Evolutionary conservation across 1,140 invertebrate genomes (phyloP).

Genomic region (Drosophila punjabiensis): DNA sequence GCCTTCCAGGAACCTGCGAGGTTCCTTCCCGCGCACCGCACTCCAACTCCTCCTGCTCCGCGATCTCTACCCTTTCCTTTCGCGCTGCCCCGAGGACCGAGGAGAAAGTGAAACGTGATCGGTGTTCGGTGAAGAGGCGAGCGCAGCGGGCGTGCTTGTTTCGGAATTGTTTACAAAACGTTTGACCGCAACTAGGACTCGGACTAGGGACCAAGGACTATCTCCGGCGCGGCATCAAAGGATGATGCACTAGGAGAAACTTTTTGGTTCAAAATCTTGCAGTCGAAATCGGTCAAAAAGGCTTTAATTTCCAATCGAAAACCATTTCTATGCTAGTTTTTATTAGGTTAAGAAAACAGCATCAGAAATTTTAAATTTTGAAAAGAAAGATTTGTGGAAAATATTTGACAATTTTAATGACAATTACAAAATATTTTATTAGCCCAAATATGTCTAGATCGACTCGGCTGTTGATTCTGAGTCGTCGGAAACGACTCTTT

Average conservation of each 20-base stretch:
- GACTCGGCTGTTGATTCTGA: no score
- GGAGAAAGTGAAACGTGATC: slow-evolving; percentile 57
- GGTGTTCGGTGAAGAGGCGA: not conserved
- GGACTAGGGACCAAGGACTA: slow-evolving; percentile 17
- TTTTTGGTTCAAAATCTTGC: no score
- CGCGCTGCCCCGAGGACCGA: slow-evolving; percentile 8
- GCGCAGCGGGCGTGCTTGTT: slow-evolving; percentile 41
- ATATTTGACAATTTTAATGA: no score
- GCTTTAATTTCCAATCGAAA: no score
- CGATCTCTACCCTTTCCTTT: slow-evolving; percentile 39
- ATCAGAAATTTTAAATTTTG: no score
- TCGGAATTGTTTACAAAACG: slow-evolving; percentile 44
- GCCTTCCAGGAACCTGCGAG: slow-evolving; percentile 63
- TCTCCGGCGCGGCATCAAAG: slow-evolving; percentile 2
- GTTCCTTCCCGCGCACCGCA: not conserved
- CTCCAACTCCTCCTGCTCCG: not conserved
- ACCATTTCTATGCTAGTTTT: no score
- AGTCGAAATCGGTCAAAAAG: no score
- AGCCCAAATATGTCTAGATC: no score
- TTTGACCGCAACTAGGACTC: slow-evolving; percentile 44
- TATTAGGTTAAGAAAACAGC: no score
- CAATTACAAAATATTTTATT: no score
- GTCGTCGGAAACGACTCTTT: no score
- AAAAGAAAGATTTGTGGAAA: no score
- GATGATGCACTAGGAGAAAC: slow-evolving; percentile 11